Conservation (phyloP, 2,113 vertebrate genomes). For the Eira barbara region DNA sequence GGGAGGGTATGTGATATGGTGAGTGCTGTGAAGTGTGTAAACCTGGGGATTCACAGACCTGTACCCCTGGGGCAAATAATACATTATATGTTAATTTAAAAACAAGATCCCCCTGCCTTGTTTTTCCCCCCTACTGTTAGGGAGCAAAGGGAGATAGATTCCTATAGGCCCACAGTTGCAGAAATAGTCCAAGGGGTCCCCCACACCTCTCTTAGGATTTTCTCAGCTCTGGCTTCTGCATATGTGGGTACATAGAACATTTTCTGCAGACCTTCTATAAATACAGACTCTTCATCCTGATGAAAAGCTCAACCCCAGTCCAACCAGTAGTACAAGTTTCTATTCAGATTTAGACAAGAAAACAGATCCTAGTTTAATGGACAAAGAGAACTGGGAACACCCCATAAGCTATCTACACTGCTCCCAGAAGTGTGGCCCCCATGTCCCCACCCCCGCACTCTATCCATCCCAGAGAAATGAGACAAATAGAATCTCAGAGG, state of each 20-base stretch:
- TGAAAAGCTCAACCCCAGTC: not conserved
- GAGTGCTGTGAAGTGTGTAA: no score
- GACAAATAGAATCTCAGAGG: not conserved
- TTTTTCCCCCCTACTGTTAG: not conserved
- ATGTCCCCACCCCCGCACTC: accelerated
- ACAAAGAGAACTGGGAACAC: not conserved
- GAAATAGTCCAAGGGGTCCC: not conserved
- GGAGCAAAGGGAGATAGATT: not conserved
- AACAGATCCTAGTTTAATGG: not conserved
- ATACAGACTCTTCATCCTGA: not conserved
- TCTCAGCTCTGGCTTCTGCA: not conserved
- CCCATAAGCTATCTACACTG: not conserved
- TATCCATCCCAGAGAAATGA: not conserved
- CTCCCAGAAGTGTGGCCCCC: not conserved
- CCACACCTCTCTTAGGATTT: not conserved
- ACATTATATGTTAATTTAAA: not conserved
- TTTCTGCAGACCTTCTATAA: not conserved
- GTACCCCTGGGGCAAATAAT: no score
- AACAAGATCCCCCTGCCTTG: not conserved
- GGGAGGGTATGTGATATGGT: no score
- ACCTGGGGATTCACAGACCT: no score
- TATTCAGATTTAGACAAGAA: not conserved
- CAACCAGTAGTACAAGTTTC: not conserved
- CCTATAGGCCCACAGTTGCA: not conserved
- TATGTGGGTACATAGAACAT: not conserved